Evolutionary conservation across 2,797 vertebrate species (phyloP).

Genomic region (Pterois miles): DNA sequence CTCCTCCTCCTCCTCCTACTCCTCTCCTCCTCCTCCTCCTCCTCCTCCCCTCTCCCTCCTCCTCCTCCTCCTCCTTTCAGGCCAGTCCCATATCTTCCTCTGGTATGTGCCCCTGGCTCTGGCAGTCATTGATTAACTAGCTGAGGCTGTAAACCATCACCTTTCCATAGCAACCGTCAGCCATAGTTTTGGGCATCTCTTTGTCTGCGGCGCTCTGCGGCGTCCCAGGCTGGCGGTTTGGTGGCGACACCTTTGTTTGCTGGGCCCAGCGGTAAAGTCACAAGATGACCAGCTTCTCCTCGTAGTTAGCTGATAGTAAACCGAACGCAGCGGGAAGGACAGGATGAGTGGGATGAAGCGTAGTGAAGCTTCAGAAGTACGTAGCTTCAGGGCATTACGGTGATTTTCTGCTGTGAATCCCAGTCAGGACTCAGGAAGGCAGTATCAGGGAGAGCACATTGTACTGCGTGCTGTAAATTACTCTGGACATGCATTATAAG

Average conservation of each 20-base stretch:
- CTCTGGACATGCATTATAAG: neutral
- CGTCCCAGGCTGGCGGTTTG: conserved; percentile 19
- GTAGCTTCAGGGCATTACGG: neutral
- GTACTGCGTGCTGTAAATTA: neutral
- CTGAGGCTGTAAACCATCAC: conserved; percentile 66
- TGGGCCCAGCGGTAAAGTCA: neutral
- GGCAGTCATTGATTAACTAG: conserved; percentile 74
- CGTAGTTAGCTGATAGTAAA: neutral
- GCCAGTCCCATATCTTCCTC: conserved; percentile 44
- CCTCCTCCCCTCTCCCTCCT: neutral
- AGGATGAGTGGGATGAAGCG: neutral
- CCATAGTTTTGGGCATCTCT: conserved; percentile 58
- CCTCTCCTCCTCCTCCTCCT: neutral
- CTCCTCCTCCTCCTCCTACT: neutral
- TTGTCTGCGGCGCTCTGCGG: conserved; percentile 55
- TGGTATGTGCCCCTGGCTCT: conserved; percentile 49
- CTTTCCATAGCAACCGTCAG: conserved; percentile 70
- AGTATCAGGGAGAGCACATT: neutral
- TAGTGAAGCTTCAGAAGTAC: neutral
- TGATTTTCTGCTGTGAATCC: conserved; percentile 9
- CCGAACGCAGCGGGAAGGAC: neutral
- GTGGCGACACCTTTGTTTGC: conserved; percentile 35
- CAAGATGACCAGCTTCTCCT: neutral
- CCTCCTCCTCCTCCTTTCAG: conserved; percentile 15
- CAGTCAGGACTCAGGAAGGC: neutral